Conservation (phyloP, 2,797 vertebrate genomes). For the Cossypha polioptera region DNA sequence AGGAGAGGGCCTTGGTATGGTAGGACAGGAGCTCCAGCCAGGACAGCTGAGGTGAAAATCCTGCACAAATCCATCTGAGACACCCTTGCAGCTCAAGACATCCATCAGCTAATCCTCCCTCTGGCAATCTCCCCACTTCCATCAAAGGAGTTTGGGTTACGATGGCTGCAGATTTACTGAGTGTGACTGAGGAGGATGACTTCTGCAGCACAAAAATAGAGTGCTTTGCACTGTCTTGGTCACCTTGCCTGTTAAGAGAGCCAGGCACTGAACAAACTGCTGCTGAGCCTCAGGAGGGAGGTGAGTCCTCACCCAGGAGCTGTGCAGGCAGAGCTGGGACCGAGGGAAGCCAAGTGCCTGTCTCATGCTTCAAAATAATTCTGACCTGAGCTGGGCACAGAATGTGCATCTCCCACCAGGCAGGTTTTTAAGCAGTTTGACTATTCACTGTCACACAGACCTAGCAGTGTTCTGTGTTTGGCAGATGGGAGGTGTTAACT, state of each 20-base stretch:
- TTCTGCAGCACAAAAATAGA: neutral
- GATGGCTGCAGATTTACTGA: neutral
- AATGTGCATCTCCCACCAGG: neutral
- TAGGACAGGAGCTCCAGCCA: neutral
- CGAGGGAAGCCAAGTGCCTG: neutral
- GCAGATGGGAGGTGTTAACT: neutral
- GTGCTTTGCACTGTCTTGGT: neutral
- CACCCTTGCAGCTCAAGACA: constrained; percentile 12
- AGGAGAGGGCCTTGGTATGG: neutral
- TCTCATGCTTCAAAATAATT: neutral
- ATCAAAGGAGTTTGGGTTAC: constrained; percentile 13
- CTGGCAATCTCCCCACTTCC: neutral
- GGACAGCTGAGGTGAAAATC: constrained; percentile 38
- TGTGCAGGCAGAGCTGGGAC: neutral
- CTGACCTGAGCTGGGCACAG: neutral
- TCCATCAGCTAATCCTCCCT: neutral
- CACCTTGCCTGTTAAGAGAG: neutral
- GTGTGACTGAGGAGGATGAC: neutral
- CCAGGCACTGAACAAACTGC: neutral
- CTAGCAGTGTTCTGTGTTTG: neutral
- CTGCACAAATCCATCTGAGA: constrained; percentile 26
- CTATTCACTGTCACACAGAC: neutral
- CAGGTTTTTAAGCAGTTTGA: neutral
- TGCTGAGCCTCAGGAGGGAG: neutral
- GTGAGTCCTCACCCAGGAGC: neutral